Conservation (phyloP, 2,888 invertebrate species). For the Cordilura impudica region DNA sequence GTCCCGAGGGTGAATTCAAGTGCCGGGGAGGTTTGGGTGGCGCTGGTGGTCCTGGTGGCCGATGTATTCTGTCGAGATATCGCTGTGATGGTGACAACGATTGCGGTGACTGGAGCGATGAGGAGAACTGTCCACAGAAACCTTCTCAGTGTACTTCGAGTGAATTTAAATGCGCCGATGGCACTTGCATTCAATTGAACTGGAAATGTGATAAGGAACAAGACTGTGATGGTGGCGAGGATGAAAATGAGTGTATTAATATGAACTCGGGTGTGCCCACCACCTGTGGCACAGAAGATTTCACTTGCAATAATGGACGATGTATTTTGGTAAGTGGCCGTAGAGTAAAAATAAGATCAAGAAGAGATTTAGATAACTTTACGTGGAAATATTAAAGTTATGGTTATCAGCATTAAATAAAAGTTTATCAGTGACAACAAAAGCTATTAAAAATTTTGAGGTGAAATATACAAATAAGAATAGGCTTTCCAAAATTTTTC, state of each 20-base stretch:
- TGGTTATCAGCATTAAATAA: too few relatives aligned
- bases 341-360: too few relatives aligned
- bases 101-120: slow-evolving; percentile 92
- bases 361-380: too few relatives aligned
- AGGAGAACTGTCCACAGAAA: slow-evolving; percentile 85
- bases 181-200: slow-evolving; percentile 87
- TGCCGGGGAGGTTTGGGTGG: slow-evolving; percentile 82
- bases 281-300: slow-evolving; percentile 86
- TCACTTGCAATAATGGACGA: slow-evolving; percentile 84
- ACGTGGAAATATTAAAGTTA: too few relatives aligned
- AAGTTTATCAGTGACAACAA: too few relatives aligned
- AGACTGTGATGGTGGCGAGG: slow-evolving; percentile 89
- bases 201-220: slow-evolving; percentile 89
- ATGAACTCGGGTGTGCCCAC: slow-evolving; percentile 79
- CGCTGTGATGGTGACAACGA: slow-evolving; percentile 92
- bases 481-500: too few relatives aligned
- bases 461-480: too few relatives aligned
- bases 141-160: slow-evolving; percentile 84
- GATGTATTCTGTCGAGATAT: slow-evolving; percentile 86
- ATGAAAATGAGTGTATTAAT: slow-evolving; percentile 85
- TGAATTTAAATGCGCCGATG: slow-evolving; percentile 86
- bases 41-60: slow-evolving; percentile 76
- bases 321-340: slow-evolving; percentile 84
- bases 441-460: too few relatives aligned
- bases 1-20: slow-evolving; percentile 86